Evolutionary conservation across 2,888 invertebrate species (phyloP).

Genomic region (Lagria hirta): DNA sequence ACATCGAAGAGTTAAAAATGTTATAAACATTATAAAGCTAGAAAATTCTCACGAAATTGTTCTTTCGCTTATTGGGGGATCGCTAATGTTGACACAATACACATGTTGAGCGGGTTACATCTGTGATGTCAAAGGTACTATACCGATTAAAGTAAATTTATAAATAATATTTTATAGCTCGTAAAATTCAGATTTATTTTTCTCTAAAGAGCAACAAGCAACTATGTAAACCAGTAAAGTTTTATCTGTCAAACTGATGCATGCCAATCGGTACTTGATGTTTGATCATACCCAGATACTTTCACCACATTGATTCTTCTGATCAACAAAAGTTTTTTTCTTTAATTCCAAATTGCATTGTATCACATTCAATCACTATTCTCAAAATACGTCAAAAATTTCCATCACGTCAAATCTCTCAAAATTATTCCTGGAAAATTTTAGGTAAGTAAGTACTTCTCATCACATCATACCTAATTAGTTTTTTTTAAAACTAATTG

Average conservation of each 20-base stretch:
- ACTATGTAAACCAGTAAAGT: constrained; percentile 31
- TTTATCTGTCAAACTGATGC: constrained; percentile 37
- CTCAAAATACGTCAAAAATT: constrained; percentile 5
- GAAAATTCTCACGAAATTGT: constrained; percentile 29
- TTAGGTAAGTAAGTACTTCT: too few relatives aligned
- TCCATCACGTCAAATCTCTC: constrained; percentile 2
- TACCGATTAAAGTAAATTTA: constrained; percentile 36
- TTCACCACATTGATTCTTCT: constrained; percentile 16
- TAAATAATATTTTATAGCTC: constrained; percentile 40
- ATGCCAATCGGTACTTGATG: constrained; percentile 33
- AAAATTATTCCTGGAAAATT: constrained; percentile 10
- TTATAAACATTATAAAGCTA: constrained; percentile 30
- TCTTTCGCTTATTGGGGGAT: constrained; percentile 16
- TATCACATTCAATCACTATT: too few relatives aligned
- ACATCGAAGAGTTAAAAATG: constrained; percentile 25
- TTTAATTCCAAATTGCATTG: too few relatives aligned
- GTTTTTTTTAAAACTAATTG: too few relatives aligned
- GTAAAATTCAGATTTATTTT: constrained; percentile 38
- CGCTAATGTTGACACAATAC: constrained; percentile 18
- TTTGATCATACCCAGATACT: constrained; percentile 25
- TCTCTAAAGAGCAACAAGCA: constrained; percentile 27
- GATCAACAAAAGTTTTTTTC: too few relatives aligned
- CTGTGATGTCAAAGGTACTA: constrained; percentile 35
- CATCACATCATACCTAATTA: too few relatives aligned
- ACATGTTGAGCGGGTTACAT: constrained; percentile 29